These are phyloP conservation scores for Muricea muricata DNA, from an alignment of 92 coral and sea anemone genomes.

Conservation along the genomic window DNA sequence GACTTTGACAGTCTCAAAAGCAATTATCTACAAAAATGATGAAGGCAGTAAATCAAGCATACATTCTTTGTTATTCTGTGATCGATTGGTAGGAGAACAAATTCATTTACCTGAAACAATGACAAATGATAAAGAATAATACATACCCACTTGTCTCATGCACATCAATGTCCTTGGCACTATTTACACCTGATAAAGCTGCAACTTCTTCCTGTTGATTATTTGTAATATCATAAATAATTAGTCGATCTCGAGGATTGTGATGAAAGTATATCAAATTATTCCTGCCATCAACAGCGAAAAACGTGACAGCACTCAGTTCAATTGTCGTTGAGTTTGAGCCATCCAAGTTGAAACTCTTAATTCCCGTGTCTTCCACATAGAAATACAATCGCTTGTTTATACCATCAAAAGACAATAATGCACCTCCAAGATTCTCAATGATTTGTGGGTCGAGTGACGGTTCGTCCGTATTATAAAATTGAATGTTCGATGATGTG, in stretches of 20 bases:
- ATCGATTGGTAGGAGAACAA: no score
- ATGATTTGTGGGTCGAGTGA: neutral
- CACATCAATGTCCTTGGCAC: neutral
- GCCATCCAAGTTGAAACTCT: neutral
- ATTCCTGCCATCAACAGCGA: neutral
- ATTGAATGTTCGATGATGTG: neutral
- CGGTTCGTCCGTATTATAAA: neutral
- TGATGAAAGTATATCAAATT: neutral
- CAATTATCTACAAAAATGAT: no score
- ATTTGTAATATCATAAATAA: neutral
- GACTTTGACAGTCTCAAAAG: no score
- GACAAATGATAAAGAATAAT: no score
- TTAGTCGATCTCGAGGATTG: neutral
- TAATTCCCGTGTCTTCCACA: neutral
- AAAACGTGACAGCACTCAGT: neutral
- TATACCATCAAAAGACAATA: constrained; percentile 1
- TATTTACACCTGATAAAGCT: neutral
- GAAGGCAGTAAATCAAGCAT: no score
- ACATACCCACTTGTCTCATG: neutral
- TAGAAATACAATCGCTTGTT: neutral
- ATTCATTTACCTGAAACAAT: no score
- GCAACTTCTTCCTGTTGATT: neutral
- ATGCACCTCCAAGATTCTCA: neutral
- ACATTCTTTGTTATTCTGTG: no score
- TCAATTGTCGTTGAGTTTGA: neutral